phyloP scores from a whole-genome alignment of 2,113 vertebrate species.

The Rhynchomys soricoides region DNA sequence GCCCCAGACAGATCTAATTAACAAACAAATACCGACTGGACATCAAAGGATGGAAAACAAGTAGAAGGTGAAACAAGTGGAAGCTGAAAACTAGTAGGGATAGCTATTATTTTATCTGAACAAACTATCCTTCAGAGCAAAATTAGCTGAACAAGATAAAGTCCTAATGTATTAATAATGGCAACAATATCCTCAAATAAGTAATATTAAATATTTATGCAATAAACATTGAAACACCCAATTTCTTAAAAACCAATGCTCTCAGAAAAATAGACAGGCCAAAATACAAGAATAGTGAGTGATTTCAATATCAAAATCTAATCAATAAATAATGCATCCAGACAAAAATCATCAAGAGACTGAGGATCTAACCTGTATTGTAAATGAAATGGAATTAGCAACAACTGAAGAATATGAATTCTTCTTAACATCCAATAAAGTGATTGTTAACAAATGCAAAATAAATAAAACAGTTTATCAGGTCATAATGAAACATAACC shows the following conservation, averaged over 20 bases:
- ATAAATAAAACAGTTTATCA: background rate
- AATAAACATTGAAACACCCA: background rate
- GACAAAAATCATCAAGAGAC: background rate
- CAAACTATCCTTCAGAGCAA: background rate
- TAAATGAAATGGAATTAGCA: background rate
- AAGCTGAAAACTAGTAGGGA: background rate
- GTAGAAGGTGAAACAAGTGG: background rate
- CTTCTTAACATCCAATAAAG: background rate
- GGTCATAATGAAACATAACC: background rate
- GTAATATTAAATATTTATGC: background rate
- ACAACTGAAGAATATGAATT: background rate
- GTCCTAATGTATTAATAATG: background rate
- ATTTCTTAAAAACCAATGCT: background rate
- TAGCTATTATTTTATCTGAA: background rate
- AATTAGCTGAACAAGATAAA: background rate
- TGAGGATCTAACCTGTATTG: background rate
- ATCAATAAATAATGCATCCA: background rate
- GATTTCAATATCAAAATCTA: background rate
- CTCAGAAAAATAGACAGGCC: background rate
- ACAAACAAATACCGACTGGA: background rate
- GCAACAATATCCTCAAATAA: background rate
- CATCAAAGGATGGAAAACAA: background rate
- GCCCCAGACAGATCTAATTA: background rate
- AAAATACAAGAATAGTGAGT: background rate
- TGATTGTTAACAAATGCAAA: background rate